Conservation (phyloP, 2,797 vertebrate species). For the Dipus sagitta region DNA sequence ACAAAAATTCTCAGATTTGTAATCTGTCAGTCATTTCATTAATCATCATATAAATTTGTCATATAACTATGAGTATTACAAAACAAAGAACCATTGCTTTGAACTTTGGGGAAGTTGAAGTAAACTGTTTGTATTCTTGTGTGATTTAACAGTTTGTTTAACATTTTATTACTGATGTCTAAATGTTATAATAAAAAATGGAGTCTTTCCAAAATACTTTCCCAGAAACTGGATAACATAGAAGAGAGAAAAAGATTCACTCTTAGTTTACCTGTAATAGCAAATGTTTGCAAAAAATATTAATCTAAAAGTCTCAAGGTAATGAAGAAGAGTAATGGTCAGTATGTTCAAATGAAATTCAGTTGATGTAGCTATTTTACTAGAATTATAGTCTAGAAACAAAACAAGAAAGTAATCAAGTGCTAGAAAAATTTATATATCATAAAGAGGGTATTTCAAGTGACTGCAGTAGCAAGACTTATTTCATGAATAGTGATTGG, state of each 20-base stretch:
- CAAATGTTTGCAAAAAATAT: not conserved
- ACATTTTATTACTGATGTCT: not conserved
- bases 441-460: not conserved
- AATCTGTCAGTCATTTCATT: not conserved
- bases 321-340: not conserved
- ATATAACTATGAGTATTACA: not conserved
- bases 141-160: not conserved
- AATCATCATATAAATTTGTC: not conserved
- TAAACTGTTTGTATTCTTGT: not conserved
- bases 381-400: not conserved
- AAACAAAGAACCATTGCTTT: not conserved
- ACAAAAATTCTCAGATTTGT: not conserved
- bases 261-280: not conserved
- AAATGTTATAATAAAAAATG: conserved; percentile 6
- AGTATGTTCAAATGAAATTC: not conserved
- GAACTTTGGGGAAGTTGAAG: not conserved
- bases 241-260: not conserved
- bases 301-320: not conserved
- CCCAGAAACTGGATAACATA: not conserved
- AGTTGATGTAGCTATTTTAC: not conserved
- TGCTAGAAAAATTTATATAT: not conserved
- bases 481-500: not conserved
- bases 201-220: not conserved
- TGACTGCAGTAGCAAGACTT: not conserved
- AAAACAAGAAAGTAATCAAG: not conserved